Percentiles rank a stretch among this genome's conserved stretches.
These are phyloP conservation scores for Heterocephalus glaber DNA, from an alignment of 2,113 vertebrate species.

Conservation along the genomic window DNA sequence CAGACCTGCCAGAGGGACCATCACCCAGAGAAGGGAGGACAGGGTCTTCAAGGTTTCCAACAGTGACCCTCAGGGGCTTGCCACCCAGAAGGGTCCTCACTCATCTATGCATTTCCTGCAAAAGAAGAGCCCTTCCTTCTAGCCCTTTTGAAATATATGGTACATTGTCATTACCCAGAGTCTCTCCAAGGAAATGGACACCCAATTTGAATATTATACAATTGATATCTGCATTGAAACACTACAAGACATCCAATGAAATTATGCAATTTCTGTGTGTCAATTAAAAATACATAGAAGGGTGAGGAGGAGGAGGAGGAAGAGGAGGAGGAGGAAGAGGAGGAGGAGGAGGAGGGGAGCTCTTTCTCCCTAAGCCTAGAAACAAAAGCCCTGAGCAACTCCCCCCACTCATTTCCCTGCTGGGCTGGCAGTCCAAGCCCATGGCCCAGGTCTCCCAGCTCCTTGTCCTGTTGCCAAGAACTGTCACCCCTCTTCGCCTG, in stretches of 20 bases:
- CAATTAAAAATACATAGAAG: too few relatives aligned
- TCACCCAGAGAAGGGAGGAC: neutral
- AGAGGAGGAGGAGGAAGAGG: too few relatives aligned
- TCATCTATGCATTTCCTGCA: neutral
- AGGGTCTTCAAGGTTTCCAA: neutral
- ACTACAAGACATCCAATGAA: neutral
- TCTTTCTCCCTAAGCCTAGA: neutral
- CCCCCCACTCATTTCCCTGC: neutral
- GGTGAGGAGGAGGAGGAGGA: too few relatives aligned
- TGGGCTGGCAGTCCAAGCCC: neutral
- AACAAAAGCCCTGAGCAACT: constrained; percentile 10
- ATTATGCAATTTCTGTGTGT: too few relatives aligned
- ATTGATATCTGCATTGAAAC: neutral
- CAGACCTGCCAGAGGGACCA: neutral
- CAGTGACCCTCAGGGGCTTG: too few relatives aligned
- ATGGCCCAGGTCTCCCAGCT: too few relatives aligned
- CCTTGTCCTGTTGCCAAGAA: too few relatives aligned
- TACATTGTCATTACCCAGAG: neutral
- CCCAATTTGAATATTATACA: neutral
- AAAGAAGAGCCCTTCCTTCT: neutral
- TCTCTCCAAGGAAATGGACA: neutral
- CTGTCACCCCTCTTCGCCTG: too few relatives aligned
- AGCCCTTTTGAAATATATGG: too few relatives aligned
- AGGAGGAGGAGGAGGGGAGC: too few relatives aligned
- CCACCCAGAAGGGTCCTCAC: neutral